A percentile compares a stretch with the other conserved stretches of the same genome.
Conservation (phyloP, 2,888 invertebrate species). For the Calliscelio sp. region DNA sequence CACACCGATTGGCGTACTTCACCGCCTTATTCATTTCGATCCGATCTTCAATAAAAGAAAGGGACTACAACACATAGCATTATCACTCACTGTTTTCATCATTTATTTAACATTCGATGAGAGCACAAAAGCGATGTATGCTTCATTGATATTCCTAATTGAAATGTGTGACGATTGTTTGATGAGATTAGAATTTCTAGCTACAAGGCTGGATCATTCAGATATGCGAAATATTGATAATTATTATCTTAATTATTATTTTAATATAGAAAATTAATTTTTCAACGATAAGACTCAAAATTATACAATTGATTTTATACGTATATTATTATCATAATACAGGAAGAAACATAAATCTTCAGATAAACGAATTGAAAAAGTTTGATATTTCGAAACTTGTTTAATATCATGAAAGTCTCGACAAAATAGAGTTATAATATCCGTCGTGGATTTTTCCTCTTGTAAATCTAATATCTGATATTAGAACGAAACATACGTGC, state of each 20-base stretch:
- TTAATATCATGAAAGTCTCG: slow-evolving; percentile 1
- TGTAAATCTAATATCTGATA: slow-evolving; percentile 20
- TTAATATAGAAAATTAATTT: no score
- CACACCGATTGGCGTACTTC: slow-evolving; percentile 32
- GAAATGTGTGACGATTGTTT: slow-evolving; percentile 10
- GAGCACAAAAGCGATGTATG: slow-evolving; percentile 1
- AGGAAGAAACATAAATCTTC: no score
- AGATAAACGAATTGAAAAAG: neutral
- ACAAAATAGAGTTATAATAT: slow-evolving; percentile 26
- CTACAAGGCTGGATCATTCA: neutral
- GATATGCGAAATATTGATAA: no score
- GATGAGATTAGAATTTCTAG: neutral
- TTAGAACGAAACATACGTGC: slow-evolving; percentile 8
- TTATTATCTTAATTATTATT: no score
- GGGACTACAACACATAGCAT: slow-evolving; percentile 9
- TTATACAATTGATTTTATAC: no score
- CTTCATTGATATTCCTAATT: neutral
- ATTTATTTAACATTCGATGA: slow-evolving; percentile 24
- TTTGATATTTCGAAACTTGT: neutral
- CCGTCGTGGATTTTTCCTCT: neutral
- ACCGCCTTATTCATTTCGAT: slow-evolving; percentile 46
- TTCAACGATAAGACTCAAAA: no score
- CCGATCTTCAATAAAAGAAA: slow-evolving; percentile 27
- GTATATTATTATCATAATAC: no score
- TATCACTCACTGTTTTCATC: slow-evolving; percentile 14